Evolutionary conservation across 2,113 vertebrate species (phyloP).

Genomic region (Phycodurus eques): DNA sequence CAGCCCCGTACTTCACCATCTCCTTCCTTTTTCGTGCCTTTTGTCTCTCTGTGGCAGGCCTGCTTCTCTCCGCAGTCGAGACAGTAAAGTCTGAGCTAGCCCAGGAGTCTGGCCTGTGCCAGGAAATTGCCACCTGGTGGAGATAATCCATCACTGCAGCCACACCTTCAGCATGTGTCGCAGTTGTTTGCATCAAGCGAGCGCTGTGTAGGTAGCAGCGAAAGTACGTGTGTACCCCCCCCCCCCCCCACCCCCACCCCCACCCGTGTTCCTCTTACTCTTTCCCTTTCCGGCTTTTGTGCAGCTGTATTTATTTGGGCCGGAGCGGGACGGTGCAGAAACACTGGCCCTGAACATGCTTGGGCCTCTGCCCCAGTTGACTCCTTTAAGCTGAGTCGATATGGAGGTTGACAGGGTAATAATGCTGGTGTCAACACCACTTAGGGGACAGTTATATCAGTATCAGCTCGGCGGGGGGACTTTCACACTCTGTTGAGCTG

Average conservation of each 20-base stretch:
- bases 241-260: constrained; percentile 45
- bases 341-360: constrained; percentile 53
- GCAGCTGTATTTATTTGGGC: constrained; percentile 67
- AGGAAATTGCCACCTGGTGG: constrained; percentile 69
- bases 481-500: constrained; percentile 72
- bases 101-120: constrained; percentile 64
- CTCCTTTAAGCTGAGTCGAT: constrained; percentile 65
- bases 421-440: constrained; percentile 72
- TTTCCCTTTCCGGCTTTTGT: constrained; percentile 72
- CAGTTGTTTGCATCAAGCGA: constrained; percentile 38
- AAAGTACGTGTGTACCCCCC: constrained; percentile 34
- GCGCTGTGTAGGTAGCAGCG: constrained; percentile 33
- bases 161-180: background rate
- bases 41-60: constrained; percentile 44
- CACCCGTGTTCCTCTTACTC: constrained; percentile 46
- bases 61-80: constrained; percentile 53
- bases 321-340: constrained; percentile 42
- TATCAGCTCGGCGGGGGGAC: constrained; percentile 67
- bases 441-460: constrained; percentile 73
- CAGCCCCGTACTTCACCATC: constrained; percentile 51
- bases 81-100: constrained; percentile 64
- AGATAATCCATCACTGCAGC: constrained; percentile 34
- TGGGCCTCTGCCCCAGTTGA: constrained; percentile 48
- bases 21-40: constrained; percentile 55
- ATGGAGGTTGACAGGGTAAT: constrained; percentile 73